A percentile compares a stretch with the other conserved stretches of the same genome.
These are phyloP conservation scores for Magallana angulata DNA, from an alignment of 1,140 invertebrate genomes.

Conservation along the genomic window DNA sequence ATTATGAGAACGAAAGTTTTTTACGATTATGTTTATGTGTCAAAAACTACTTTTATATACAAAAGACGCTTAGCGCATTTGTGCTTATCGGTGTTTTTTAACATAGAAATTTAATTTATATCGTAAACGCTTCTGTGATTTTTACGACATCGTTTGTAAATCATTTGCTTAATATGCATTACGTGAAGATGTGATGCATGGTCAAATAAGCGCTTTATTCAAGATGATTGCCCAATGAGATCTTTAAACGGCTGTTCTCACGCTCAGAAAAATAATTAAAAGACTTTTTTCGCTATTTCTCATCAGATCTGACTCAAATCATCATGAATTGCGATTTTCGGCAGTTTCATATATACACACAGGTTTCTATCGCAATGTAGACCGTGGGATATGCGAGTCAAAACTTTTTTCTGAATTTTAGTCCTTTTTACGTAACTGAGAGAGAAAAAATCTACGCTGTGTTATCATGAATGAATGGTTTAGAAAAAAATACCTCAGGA, in stretches of 20 bases:
- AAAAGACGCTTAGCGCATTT: no score
- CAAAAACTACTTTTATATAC: no score
- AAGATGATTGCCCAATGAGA: background rate
- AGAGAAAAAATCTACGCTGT: background rate
- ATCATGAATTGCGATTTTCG: background rate
- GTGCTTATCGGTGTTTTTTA: no score
- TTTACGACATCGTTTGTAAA: background rate
- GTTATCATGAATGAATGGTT: background rate
- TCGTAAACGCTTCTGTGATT: background rate
- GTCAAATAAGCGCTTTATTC: constrained; percentile 1
- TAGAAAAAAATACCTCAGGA: background rate
- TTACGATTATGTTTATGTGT: no score
- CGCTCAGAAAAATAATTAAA: constrained; percentile 6
- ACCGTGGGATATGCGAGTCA: background rate
- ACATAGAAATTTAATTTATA: no score
- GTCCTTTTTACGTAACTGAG: background rate
- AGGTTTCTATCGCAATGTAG: background rate
- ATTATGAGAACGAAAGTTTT: no score
- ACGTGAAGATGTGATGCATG: background rate
- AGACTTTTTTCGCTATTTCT: background rate
- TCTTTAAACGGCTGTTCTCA: background rate
- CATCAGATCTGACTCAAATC: background rate
- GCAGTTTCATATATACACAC: background rate
- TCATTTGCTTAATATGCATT: background rate
- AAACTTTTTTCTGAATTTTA: background rate